Base-by-base conservation (phyloP, 2,113 vertebrate genomes). In the Onychorhynchus coronatus region DNA sequence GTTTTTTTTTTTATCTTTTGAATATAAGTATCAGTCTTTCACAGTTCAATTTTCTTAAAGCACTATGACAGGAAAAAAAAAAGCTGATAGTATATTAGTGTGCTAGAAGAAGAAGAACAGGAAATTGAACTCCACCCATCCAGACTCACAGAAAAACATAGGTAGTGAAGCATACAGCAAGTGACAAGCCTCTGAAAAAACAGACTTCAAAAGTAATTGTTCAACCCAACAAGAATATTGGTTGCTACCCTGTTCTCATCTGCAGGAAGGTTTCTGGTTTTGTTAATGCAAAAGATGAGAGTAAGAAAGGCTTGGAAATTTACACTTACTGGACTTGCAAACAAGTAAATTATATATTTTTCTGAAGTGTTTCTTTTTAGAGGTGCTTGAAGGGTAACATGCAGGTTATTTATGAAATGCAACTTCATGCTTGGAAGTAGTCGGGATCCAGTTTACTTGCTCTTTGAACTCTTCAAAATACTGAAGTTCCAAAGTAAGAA, bases 111-210 rank as follows among this genome's bases (percentile, higher is more conserved):
- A 67, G 68, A 92, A 52, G 22, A 65, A 58, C 71, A 95, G 84
- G 87, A 96, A 95, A 92, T 55, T 25, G 6, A 91, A 75, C 83
- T 74, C 86, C 82, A 85, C 85, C 61, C 71, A 75, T 72, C 42
- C 47, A 74, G 33, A 70, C 66, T 72, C n/a, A 68, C 41, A 74
- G 55, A 28, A 46, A 66, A 91, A 52, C n/a, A 50, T 3, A 49
- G 28, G 53, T 46, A 53, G 25, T 31, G 73, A 94, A 71, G 13
- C 28, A 35, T 21, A 44, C 13, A 88, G 85, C 49, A 81, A 62
- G 58, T 59, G 18, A 76, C 50, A 71, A 83, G 44, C 37, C 42
- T 24, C 41, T 52, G 56, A 74, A 41, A 91, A 85, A 86, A 31
- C 0, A 85, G 41, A 63, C 47, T 77, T 93, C 46, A 88, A 61